A percentile compares a stretch with the other conserved stretches of the same genome.
Conservation (phyloP, 1,140 invertebrate species). For the Drosophila baimaii region DNA sequence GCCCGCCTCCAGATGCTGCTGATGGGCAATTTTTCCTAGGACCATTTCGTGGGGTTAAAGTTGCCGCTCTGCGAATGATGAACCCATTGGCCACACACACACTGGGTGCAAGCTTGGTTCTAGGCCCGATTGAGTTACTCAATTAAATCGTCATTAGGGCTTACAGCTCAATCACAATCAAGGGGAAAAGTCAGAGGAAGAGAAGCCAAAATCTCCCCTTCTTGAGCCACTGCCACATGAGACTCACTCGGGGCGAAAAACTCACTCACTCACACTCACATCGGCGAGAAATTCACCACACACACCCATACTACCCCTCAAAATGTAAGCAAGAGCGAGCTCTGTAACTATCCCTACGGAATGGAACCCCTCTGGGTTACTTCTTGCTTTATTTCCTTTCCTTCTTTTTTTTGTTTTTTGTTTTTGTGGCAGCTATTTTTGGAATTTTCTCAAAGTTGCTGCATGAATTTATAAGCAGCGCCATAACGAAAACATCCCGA, state of each 20-base stretch:
- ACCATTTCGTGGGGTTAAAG: conserved; percentile 67
- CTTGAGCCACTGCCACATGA: conserved; percentile 16
- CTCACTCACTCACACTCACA: conserved; percentile 46
- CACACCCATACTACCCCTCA: conserved; percentile 28
- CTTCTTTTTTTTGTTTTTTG: too few species aligned
- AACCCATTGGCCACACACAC: conserved; percentile 40
- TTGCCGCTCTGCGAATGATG: conserved; percentile 30
- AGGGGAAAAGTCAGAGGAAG: not conserved
- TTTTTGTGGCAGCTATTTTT: conserved; percentile 12
- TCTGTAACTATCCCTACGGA: conserved; percentile 34
- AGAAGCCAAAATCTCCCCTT: conserved; percentile 34
- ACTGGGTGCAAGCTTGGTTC: not conserved
- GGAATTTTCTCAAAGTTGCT: conserved; percentile 36
- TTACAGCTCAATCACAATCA: conserved; percentile 45
- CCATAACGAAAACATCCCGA: conserved; percentile 12
- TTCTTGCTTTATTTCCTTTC: not conserved
- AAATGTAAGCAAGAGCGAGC: conserved; percentile 37
- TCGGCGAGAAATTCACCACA: conserved; percentile 64
- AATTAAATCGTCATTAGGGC: conserved; percentile 70
- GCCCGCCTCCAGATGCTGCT: conserved; percentile 34
- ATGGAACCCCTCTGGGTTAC: not conserved
- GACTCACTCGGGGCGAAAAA: conserved; percentile 25
- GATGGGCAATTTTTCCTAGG: conserved; percentile 59
- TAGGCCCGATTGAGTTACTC: conserved; percentile 48
- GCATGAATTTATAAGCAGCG: conserved; percentile 43